A percentile compares a stretch with the other conserved stretches of the same genome.
Evolutionary conservation across 2,888 invertebrate genomes (phyloP).

Genomic region (Himalopsyche japonica): DNA sequence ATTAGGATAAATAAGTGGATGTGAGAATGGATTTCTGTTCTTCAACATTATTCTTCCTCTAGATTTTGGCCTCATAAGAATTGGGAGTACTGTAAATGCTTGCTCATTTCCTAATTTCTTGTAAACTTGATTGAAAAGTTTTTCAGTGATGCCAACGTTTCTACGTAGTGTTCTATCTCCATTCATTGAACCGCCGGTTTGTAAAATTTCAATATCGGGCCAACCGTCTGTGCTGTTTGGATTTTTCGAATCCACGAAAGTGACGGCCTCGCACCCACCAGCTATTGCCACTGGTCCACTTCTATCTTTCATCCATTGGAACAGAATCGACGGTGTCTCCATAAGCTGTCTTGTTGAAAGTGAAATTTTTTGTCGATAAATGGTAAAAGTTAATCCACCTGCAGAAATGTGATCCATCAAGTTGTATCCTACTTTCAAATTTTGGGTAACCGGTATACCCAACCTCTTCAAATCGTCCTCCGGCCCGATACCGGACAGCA

Average conservation of each 20-base stretch:
- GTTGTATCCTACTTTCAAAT: constrained; percentile 69
- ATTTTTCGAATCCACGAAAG: constrained; percentile 65
- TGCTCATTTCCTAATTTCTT: constrained; percentile 52
- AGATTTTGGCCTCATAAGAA: constrained; percentile 74
- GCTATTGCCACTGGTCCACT: constrained; percentile 65
- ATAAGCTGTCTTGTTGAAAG: constrained; percentile 50
- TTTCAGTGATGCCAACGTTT: constrained; percentile 60
- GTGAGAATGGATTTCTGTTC: constrained; percentile 70
- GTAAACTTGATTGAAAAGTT: constrained; percentile 53
- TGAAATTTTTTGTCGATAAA: constrained; percentile 49
- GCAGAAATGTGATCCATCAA: constrained; percentile 72
- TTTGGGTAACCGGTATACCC: constrained; percentile 59
- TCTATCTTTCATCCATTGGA: constrained; percentile 60
- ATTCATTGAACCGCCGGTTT: constrained; percentile 61
- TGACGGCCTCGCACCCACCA: constrained; percentile 69
- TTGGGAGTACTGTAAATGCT: constrained; percentile 65
- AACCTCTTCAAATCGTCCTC: constrained; percentile 60
- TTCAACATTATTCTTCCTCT: constrained; percentile 68
- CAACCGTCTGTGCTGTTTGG: constrained; percentile 59
- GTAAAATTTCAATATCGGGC: constrained; percentile 69
- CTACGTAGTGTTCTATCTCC: constrained; percentile 54
- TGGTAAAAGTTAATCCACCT: constrained; percentile 64
- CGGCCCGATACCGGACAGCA: constrained; percentile 79
- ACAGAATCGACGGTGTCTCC: constrained; percentile 52
- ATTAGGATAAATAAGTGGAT: constrained; percentile 77